phyloP scores from a whole-genome alignment of 2,797 vertebrate species.

The Phrynocephalus guinanensis region DNA sequence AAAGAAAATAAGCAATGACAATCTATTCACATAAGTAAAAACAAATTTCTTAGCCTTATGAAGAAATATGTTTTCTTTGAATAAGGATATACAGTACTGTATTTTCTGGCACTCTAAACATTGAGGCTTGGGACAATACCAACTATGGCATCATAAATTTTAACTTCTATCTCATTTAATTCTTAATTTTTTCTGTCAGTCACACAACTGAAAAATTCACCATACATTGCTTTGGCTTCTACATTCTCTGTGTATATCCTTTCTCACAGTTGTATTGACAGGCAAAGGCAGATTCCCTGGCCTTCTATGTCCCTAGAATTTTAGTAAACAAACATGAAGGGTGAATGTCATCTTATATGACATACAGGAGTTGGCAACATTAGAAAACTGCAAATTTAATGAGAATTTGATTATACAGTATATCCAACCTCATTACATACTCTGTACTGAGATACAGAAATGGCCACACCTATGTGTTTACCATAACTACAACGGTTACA shows the following conservation, averaged over 20 bases:
- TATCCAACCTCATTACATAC: neutral
- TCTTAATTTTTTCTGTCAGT: neutral
- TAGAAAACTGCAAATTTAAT: neutral
- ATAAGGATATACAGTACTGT: too few relatives aligned
- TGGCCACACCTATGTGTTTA: neutral
- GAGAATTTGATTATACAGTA: neutral
- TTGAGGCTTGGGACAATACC: neutral
- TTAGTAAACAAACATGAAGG: neutral
- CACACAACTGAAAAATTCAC: neutral
- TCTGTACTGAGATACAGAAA: neutral
- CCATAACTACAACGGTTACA: neutral
- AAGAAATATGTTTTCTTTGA: neutral
- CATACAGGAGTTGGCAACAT: neutral
- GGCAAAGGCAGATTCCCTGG: neutral
- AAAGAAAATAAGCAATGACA: conserved; percentile 2
- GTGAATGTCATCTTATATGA: neutral
- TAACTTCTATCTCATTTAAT: neutral
- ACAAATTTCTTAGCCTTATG: neutral
- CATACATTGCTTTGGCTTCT: neutral
- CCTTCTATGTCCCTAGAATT: neutral
- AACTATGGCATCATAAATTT: neutral
- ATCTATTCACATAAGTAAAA: neutral
- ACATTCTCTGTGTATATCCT: neutral
- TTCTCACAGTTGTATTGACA: neutral
- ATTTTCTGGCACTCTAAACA: neutral